These are phyloP conservation scores for Chloropsis hardwickii DNA, from an alignment of 2,113 vertebrate genomes.

Conservation along the genomic window DNA sequence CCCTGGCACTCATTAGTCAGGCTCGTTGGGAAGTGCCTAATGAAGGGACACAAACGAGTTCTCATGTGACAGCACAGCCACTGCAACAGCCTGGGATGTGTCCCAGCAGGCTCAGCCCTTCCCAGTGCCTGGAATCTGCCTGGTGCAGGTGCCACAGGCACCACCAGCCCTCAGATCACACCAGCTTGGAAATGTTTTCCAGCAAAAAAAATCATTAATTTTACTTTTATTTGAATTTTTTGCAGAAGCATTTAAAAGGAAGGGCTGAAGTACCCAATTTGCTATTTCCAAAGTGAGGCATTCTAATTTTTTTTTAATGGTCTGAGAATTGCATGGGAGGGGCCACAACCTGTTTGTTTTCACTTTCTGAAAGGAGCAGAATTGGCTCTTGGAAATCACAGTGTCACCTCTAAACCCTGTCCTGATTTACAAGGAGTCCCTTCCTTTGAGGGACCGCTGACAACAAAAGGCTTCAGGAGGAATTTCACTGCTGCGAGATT, in stretches of 20 bases:
- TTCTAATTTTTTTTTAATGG: background rate
- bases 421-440: background rate
- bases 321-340: background rate
- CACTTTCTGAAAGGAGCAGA: background rate
- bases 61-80: background rate
- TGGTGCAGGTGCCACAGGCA: background rate
- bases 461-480: background rate
- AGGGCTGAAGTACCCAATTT: background rate
- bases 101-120: background rate
- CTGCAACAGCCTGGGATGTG: background rate
- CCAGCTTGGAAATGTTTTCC: background rate
- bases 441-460: background rate
- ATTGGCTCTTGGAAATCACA: background rate
- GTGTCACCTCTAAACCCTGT: background rate
- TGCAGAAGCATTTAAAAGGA: background rate
- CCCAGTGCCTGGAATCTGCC: background rate
- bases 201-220: background rate
- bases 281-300: background rate
- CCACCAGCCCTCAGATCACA: background rate
- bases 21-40: background rate
- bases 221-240: background rate
- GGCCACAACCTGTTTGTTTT: background rate
- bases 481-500: rapidly evolving
- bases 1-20: background rate
- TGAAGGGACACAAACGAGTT: background rate